Evolutionary conservation across 1,140 invertebrate species (phyloP).

Genomic region (Drosophila quadrilineata): DNA sequence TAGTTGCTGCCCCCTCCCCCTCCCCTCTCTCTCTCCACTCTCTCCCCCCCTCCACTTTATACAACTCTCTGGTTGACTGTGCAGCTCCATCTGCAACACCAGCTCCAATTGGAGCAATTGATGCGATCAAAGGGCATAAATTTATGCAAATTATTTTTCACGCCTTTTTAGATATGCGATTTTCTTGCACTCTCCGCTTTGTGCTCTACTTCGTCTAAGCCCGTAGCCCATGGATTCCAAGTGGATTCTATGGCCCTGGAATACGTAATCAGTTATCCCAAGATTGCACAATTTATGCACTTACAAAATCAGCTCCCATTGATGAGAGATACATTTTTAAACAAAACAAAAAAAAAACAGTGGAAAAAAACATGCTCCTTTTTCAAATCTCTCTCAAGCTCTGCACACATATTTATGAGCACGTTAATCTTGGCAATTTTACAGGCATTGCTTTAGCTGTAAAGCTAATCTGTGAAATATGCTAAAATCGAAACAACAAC

Average conservation of each 20-base stretch:
- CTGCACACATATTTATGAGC: too few relatives aligned
- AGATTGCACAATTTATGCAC: background rate
- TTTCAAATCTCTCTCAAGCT: too few relatives aligned
- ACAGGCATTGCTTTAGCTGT: too few relatives aligned
- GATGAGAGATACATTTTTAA: background rate
- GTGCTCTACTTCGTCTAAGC: background rate
- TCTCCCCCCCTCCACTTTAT: background rate
- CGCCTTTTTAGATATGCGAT: constrained; percentile 81
- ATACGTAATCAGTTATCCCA: background rate
- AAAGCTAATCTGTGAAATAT: constrained; percentile 35
- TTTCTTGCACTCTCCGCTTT: constrained; percentile 29
- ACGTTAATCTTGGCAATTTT: too few relatives aligned
- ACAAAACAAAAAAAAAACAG: too few relatives aligned
- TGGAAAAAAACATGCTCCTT: too few relatives aligned
- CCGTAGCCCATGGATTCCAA: too few relatives aligned
- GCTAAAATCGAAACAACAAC: constrained; percentile 1
- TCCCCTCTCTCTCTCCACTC: background rate
- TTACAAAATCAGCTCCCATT: background rate
- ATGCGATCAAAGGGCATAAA: constrained; percentile 80
- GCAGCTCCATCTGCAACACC: constrained; percentile 6
- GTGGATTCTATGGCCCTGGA: background rate
- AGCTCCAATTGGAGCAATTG: constrained; percentile 51
- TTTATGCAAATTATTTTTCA: constrained; percentile 82
- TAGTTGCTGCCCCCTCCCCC: constrained; percentile 41
- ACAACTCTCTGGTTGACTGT: background rate